phyloP scores from a whole-genome alignment of 2,888 invertebrate genomes.

The Clusia tigrina region DNA sequence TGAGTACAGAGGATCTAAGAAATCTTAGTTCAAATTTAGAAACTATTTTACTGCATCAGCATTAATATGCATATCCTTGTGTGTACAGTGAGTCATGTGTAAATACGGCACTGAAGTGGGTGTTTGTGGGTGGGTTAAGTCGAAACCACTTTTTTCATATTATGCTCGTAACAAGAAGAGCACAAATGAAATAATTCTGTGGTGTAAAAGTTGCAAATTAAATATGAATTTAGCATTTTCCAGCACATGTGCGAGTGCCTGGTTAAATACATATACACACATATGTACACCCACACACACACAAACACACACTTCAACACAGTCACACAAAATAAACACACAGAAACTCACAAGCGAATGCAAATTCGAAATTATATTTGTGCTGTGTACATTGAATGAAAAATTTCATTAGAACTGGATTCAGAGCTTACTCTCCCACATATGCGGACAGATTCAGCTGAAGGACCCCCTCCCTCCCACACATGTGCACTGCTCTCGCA shows the following conservation, averaged over 20 bases:
- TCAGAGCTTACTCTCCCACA: not conserved
- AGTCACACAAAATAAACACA: not conserved
- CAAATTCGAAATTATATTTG: constrained; percentile 10
- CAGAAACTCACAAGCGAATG: too few relatives aligned
- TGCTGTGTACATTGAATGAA: constrained; percentile 16
- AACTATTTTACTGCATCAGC: too few relatives aligned
- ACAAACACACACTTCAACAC: not conserved
- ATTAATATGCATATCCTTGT: too few relatives aligned
- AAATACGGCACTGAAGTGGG: too few relatives aligned
- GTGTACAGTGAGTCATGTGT: too few relatives aligned
- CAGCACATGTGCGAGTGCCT: not conserved
- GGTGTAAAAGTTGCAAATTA: constrained; percentile 22
- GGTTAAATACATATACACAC: not conserved
- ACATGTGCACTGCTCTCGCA: too few relatives aligned
- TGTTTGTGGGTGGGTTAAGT: not conserved
- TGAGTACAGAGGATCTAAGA: too few relatives aligned
- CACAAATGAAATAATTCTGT: constrained; percentile 22
- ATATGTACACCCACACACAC: not conserved
- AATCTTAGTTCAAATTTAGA: too few relatives aligned
- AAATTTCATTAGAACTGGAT: constrained; percentile 16
- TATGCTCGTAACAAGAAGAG: not conserved
- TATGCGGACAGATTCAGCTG: not conserved
- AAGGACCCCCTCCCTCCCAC: not conserved
- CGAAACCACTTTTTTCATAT: not conserved
- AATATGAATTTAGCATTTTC: constrained; percentile 17